Base-by-base conservation (phyloP, 2,113 vertebrate genomes). In the Equus quagga region DNA sequence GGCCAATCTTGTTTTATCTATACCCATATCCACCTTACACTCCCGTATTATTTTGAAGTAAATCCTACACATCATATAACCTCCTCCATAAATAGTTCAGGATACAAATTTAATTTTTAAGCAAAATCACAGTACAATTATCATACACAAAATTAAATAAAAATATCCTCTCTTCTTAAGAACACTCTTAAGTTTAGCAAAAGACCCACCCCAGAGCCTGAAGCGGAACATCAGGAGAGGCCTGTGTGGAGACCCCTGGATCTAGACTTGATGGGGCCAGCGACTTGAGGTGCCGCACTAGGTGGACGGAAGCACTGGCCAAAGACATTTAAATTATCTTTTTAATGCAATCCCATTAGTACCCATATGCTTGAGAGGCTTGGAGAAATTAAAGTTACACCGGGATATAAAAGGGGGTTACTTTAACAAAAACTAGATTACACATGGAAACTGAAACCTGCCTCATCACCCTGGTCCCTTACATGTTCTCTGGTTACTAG, bases 21-120 rank as follows among this genome's bases (percentile, higher is more conserved):
- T 67, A 84, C 21, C 31, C 36, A 60, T 44, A 58, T 41, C 44
- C 14, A 64, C 24, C 21, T 46, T 15, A 73, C 23, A 87, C 31
- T 72, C 28, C 15, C 81, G 92, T 72, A 64, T 65, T 94, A 80
- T 84, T 85, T 56, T 4, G 0, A 92, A 84, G 36, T 14, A 87
- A 93, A 95, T 78, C 12, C 24, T 95, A 49, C 54, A 56, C 2
- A 81, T 60, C 31, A 65, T 73, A 67, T 49, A 91, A 80, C 13
- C 58, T 94, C 54, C 89, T 76, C 46, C 36, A 91, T 82, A 88
- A 49, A 65, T 88, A 88, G 94, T 94, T 96, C 46, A 84, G 23
- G 46, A 79, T 60, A 93, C 41, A 36, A 15, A 86, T 62, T 94
- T 10, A 62, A 62, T 67, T 96, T 94, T 65, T n/a, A 78, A 94